phyloP scores from a whole-genome alignment of 2,797 vertebrate species.

The Crenichthys baileyi region DNA sequence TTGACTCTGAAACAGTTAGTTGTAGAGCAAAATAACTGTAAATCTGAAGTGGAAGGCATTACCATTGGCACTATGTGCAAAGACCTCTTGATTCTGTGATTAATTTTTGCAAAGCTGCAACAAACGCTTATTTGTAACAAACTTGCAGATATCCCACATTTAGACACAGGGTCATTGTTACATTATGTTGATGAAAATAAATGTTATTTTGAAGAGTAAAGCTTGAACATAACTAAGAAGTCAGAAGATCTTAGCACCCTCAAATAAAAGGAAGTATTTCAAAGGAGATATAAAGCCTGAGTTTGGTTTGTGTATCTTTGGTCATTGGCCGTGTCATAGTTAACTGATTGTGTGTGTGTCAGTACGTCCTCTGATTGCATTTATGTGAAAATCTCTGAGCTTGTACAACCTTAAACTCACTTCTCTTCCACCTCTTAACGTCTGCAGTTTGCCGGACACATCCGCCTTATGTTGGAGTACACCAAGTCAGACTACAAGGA shows the following conservation, averaged over 20 bases:
- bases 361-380: not conserved
- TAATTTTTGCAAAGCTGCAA: not conserved
- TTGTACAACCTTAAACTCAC: not conserved
- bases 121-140: not conserved
- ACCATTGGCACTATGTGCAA: too few species aligned
- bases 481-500: constrained; percentile 84
- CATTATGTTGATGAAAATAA: not conserved
- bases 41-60: too few species aligned
- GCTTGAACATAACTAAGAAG: not conserved
- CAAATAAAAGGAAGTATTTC: not conserved
- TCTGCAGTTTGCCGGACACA: constrained; percentile 30
- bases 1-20: too few species aligned
- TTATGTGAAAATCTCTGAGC: not conserved
- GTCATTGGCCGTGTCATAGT: not conserved
- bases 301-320: not conserved
- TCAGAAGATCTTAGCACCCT: not conserved
- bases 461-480: constrained; percentile 89
- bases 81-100: not conserved
- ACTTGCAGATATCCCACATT: not conserved
- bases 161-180: not conserved
- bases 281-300: not conserved
- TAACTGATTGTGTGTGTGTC: not conserved
- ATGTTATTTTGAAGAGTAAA: not conserved
- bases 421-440: not conserved
- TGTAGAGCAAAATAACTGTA: too few species aligned